Evolutionary conservation across 2,888 invertebrate genomes (phyloP), one percentile per base, ranked within the genome.

Genomic region (Ophraella communa): DNA sequence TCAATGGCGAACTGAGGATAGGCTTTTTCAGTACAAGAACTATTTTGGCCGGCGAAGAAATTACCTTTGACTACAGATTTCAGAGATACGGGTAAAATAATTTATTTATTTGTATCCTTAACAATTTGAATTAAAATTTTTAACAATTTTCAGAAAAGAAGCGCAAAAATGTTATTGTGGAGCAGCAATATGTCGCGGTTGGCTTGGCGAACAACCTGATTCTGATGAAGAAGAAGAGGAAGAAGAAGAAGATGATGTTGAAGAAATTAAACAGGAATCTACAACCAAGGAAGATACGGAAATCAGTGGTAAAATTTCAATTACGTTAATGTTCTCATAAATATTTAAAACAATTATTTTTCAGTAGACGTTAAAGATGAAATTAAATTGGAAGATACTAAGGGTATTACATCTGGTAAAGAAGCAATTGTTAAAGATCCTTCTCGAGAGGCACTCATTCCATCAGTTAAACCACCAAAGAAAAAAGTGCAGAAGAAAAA

Each of bases 41-140:
- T 27, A 93, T 99, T 64, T 81, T 86, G 54, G 87, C 89, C 0
- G 95, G 95, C 0, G 97, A 98, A 80, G 99, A 99, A 84, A 91
- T 99, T 56, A 98, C 98, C 0, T 99, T 99, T 83, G 98, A 99
- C 82, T 99, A 99, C 82, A 94, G 97, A 83, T 97, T 98, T 82
- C 95, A 98, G 82, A 87, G 96, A 77, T 98, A 97, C 84, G 98
- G 95, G 94, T 94, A 82, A 83, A 86, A 27, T 17, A 39, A 4
- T 14, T 14, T 1, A 14, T 5, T 18, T 18, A 54, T 2, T 14
- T 1, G 1, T 18, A 17, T 17, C 11, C 10, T 11, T 11, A 24
- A 10, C 62, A 64, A 62, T 27, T 21, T 27, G 8, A 14, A 45
- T 35, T 63, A 56, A 33, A 24, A 24, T n/a, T 53, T 62, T 65